Evolutionary conservation across 2,888 invertebrate species (phyloP).

Genomic region (Chorisops tibialis): DNA sequence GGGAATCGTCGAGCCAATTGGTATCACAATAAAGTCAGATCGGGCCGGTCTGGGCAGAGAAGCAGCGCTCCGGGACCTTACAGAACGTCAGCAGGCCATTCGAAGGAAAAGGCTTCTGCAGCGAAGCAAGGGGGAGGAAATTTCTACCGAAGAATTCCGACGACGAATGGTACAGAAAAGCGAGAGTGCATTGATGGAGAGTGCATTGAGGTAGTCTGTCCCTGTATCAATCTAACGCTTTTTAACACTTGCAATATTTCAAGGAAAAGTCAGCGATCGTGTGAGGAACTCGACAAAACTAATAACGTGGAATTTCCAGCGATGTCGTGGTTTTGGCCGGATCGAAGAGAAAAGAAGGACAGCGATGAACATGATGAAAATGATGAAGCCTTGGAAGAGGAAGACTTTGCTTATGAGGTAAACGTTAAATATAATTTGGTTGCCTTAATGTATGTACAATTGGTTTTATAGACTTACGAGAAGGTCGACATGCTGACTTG

Average conservation of each 20-base stretch:
- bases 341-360: slow-evolving; percentile 38
- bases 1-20: slow-evolving; percentile 62
- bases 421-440: slow-evolving; percentile 4
- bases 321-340: slow-evolving; percentile 65
- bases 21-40: slow-evolving; percentile 60
- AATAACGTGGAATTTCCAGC: slow-evolving; percentile 52
- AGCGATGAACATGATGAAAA: slow-evolving; percentile 39
- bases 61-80: slow-evolving; percentile 43
- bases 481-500: slow-evolving; percentile 60
- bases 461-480: slow-evolving; percentile 51
- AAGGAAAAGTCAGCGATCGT: slow-evolving; percentile 54
- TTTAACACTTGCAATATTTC: neutral
- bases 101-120: slow-evolving; percentile 43
- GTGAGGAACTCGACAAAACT: slow-evolving; percentile 62
- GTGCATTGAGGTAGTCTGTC: slow-evolving; percentile 50
- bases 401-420: slow-evolving; percentile 39
- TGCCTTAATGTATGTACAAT: neutral
- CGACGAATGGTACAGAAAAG: slow-evolving; percentile 54
- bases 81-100: slow-evolving; percentile 40
- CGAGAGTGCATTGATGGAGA: slow-evolving; percentile 50
- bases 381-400: slow-evolving; percentile 44
- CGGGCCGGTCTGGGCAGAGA: slow-evolving; percentile 63
- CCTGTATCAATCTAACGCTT: neutral
- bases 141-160: slow-evolving; percentile 54
- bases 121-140: slow-evolving; percentile 40